Base-by-base conservation (phyloP, 2,797 vertebrate genomes). In the Bucorvus abyssinicus region DNA sequence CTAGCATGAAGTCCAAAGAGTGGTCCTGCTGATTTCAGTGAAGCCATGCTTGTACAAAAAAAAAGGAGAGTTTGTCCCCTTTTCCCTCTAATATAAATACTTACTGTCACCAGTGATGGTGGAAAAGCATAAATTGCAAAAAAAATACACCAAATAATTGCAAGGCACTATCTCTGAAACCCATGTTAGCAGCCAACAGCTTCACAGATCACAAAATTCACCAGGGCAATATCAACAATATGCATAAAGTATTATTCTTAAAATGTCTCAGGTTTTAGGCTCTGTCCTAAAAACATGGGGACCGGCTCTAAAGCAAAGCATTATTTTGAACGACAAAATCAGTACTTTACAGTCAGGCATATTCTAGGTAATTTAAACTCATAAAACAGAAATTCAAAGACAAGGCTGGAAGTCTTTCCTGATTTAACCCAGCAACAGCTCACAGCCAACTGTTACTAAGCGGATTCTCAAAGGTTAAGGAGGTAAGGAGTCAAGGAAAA, bases 141-240 rank as follows among this genome's bases (percentile, higher is more conserved):
- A 57, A 64, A 53, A 3, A n/a, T 14, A 55, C 9, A 23, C 7
- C 42, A 36, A 74, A 40, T 45, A 50, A 67, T 59, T 89, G 56
- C 53, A 65, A 93, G 52, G 29, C 56, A 86, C 65, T 88, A 89
- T 74, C 52, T 91, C 59, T 89, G 86, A 95, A 93, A 77, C 14
- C 22, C 59, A 36, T 50, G 53, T 59, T 76, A 85, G 91, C 61
- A 88, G 74, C 55, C 79, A 95, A 57, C 76, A 96, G 81, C 26
- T 94, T 97, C 80, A 93, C 52, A 94, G 69, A 91, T 59, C 65
- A 42, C 87, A 94, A 97, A 97, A 96, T 47, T 64, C 40, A 89
- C 26, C 59, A 96, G 53, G 94, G 69, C 22, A 77, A 68, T 82
- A 91, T 84, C 74, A 94, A 90, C 24, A 75, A 81, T 82, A 87